Percentiles rank a stretch among this genome's conserved stretches.
Conservation (phyloP, 2,888 invertebrate species). For the Eledona agricola region DNA sequence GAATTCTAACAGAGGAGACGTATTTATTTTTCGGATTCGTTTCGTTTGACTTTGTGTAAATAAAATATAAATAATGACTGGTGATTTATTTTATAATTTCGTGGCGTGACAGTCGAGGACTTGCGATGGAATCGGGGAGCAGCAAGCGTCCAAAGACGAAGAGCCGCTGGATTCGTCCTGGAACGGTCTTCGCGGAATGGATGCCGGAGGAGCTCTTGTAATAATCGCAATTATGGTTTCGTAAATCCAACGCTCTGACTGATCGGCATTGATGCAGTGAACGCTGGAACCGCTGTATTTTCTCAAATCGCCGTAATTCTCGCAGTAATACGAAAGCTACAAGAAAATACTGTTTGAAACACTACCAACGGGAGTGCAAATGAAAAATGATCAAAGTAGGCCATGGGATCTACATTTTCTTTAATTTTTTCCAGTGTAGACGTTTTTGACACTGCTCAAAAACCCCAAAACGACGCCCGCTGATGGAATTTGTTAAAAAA, state of each 20-base stretch:
- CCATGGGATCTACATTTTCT: no score
- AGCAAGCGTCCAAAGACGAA: slow-evolving; percentile 13
- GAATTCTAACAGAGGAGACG: not conserved
- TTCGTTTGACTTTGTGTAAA: slow-evolving; percentile 12
- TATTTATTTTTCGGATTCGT: not conserved
- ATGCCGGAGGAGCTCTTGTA: slow-evolving; percentile 46
- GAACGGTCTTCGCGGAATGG: slow-evolving; percentile 35
- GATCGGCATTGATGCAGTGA: slow-evolving; percentile 56
- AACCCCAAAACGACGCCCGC: no score
- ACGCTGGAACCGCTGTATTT: slow-evolving; percentile 59
- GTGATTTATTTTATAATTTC: slow-evolving; percentile 9
- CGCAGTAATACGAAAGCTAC: slow-evolving; percentile 57
- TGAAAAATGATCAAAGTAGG: no score
- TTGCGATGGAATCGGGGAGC: slow-evolving; percentile 27
- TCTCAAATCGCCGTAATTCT: slow-evolving; percentile 58
- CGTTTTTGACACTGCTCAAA: no score
- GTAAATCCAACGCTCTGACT: slow-evolving; percentile 53
- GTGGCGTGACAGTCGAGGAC: slow-evolving; percentile 19
- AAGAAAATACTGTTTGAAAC: slow-evolving; percentile 12
- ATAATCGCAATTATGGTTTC: slow-evolving; percentile 47
- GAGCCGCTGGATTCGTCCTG: not conserved
- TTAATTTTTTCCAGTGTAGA: no score
- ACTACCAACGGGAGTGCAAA: no score
- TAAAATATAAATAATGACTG: slow-evolving; percentile 5
- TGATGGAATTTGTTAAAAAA: no score